Percentiles rank a stretch among this genome's conserved stretches.
Evolutionary conservation across 2,888 invertebrate species (phyloP).

Genomic region (Melanotus villosus): DNA sequence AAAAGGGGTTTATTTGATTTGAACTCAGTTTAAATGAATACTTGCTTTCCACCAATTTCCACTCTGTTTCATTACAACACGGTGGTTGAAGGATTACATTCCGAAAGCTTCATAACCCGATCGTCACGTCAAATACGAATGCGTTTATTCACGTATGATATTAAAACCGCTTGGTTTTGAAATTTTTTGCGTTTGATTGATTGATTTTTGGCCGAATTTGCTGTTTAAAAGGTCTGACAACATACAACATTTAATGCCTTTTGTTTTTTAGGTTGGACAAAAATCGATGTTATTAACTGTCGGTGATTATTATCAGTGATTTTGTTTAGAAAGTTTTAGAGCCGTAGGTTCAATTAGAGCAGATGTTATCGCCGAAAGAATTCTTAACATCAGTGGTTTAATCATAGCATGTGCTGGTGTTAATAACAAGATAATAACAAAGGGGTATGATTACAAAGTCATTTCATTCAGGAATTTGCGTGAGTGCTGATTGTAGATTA

Average conservation of each 20-base stretch:
- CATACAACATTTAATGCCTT: no score
- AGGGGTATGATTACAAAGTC: neutral
- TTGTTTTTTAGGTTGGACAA: no score
- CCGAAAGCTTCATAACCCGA: neutral
- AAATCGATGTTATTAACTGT: no score
- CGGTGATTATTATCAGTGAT: no score
- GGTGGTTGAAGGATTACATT: neutral
- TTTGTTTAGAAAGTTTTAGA: no score
- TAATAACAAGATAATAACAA: conserved; percentile 3
- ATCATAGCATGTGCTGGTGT: neutral
- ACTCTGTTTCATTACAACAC: conserved; percentile 8
- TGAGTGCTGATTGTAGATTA: conserved; percentile 14
- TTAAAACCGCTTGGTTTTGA: neutral
- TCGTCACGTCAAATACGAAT: neutral
- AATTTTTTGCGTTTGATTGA: neutral
- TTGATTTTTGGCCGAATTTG: neutral
- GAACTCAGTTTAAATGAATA: conserved; percentile 6
- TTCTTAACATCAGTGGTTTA: neutral
- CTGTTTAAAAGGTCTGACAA: neutral
- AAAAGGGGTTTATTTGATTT: conserved; percentile 10
- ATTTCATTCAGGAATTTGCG: neutral
- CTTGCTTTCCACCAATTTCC: neutral
- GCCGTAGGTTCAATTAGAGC: no score
- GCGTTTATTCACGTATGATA: neutral
- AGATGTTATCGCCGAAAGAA: no score